Percentiles rank a stretch among this genome's conserved stretches.
phyloP scores from a whole-genome alignment of 2,888 invertebrate genomes.

The Lepidonotus clava region DNA sequence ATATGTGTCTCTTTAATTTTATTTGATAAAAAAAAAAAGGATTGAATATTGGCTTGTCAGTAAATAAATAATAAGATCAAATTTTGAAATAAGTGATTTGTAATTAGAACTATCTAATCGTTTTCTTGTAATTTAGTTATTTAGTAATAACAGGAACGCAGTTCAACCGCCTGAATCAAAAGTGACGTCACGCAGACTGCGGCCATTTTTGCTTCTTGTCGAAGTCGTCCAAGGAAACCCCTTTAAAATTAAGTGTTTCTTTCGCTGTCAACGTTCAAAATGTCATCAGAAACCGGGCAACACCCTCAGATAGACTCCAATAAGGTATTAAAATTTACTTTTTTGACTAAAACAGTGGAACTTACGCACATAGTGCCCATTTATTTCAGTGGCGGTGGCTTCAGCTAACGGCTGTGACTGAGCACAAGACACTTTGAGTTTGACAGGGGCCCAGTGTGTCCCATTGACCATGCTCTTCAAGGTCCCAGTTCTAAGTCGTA shows the following conservation, averaged over 20 bases:
- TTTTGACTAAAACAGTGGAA: background rate
- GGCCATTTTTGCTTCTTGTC: slow-evolving; percentile 26
- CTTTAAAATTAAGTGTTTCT: background rate
- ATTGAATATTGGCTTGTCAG: background rate
- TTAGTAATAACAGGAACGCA: background rate
- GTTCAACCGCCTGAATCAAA: background rate
- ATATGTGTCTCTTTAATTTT: background rate
- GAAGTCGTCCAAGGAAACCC: background rate
- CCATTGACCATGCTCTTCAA: background rate
- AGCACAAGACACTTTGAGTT: background rate
- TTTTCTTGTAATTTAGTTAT: background rate
- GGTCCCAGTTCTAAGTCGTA: background rate
- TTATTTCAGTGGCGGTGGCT: background rate
- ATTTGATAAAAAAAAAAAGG: background rate
- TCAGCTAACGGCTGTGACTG: background rate
- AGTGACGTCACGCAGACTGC: slow-evolving; percentile 30
- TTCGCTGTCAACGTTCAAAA: background rate
- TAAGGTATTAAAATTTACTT: slow-evolving; percentile 19
- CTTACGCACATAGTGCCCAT: background rate
- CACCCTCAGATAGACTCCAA: background rate
- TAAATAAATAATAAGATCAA: background rate
- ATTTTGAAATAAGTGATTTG: background rate
- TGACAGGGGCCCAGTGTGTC: background rate
- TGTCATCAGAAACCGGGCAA: slow-evolving; percentile 42
- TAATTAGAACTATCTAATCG: background rate